Percentiles rank a stretch among this genome's conserved stretches.
Conservation (phyloP, 92 coral and sea anemone species). For the Montipora capitata region DNA sequence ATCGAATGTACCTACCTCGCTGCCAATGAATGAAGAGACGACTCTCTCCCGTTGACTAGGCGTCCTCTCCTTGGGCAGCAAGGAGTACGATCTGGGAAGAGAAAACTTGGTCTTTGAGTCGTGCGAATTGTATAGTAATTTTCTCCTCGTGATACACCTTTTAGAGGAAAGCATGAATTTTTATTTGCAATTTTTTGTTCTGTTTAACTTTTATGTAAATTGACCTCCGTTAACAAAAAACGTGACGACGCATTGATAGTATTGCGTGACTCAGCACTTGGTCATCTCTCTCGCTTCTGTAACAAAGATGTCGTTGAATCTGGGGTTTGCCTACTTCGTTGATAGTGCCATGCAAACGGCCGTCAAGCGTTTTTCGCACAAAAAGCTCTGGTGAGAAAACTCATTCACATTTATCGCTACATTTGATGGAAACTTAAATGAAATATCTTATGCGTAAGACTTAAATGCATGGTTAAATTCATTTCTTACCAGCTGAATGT, state of each 20-base stretch:
- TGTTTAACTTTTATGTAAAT: neutral
- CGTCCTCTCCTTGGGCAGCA: slow-evolving; percentile 23
- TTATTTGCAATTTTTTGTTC: neutral
- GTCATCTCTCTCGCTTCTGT: neutral
- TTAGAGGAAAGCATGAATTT: neutral
- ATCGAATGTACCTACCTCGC: too few species aligned
- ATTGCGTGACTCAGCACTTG: slow-evolving; percentile 16
- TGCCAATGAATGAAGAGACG: too few species aligned
- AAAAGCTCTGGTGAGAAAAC: slow-evolving; percentile 84
- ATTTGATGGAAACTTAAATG: too few species aligned
- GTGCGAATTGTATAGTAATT: too few species aligned
- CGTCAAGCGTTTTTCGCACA: slow-evolving; percentile 85
- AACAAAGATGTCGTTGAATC: slow-evolving; percentile 68
- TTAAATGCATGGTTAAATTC: too few species aligned
- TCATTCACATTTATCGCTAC: neutral
- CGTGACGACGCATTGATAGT: neutral
- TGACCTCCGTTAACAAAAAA: neutral
- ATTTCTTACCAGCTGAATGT: too few species aligned
- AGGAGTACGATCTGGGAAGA: neutral
- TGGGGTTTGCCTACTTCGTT: slow-evolving; percentile 82
- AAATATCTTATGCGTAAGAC: too few species aligned
- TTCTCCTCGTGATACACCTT: too few species aligned
- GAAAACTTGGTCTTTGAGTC: neutral
- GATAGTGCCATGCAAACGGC: slow-evolving; percentile 90
- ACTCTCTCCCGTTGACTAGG: neutral